A percentile compares a stretch with the other conserved stretches of the same genome.
These are phyloP conservation scores for Ptiloglossa arizonensis DNA, from an alignment of 1,140 invertebrate species.

Conservation along the genomic window DNA sequence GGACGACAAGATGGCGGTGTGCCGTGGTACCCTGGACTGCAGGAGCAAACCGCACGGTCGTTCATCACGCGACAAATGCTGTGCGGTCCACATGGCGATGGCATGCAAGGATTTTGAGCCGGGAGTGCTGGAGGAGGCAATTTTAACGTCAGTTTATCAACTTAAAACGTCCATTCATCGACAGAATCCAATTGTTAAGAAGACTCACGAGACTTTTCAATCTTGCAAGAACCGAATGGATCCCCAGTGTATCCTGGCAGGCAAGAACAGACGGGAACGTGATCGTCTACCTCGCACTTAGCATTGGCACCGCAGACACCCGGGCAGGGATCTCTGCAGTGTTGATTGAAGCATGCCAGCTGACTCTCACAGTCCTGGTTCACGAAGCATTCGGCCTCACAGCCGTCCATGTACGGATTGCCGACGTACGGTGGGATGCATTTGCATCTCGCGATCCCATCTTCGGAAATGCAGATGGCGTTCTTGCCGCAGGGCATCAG, in stretches of 20 bases:
- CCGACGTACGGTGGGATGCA: constrained; percentile 94
- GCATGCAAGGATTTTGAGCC: constrained; percentile 87
- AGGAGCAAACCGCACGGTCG: constrained; percentile 90
- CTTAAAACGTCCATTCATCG: not conserved
- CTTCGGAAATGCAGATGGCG: constrained; percentile 87
- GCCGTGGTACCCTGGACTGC: constrained; percentile 88
- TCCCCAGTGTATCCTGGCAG: constrained; percentile 89
- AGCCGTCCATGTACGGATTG: constrained; percentile 89
- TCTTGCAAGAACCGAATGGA: constrained; percentile 90
- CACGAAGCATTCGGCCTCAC: constrained; percentile 90
- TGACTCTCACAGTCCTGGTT: constrained; percentile 91
- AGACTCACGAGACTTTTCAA: constrained; percentile 73
- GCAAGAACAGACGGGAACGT: constrained; percentile 91
- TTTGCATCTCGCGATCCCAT: constrained; percentile 87
- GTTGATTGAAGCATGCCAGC: constrained; percentile 91
- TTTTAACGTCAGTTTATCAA: not conserved
- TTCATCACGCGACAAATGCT: constrained; percentile 88
- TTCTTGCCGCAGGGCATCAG: constrained; percentile 92
- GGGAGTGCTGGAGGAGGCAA: constrained; percentile 69
- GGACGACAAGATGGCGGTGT: constrained; percentile 89
- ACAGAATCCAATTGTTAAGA: not conserved
- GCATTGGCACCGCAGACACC: constrained; percentile 91
- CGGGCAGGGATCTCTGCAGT: constrained; percentile 92
- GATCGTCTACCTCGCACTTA: constrained; percentile 90
- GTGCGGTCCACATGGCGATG: constrained; percentile 91